phyloP scores from a whole-genome alignment of 2,113 vertebrate species.

The Microtus oregoni region DNA sequence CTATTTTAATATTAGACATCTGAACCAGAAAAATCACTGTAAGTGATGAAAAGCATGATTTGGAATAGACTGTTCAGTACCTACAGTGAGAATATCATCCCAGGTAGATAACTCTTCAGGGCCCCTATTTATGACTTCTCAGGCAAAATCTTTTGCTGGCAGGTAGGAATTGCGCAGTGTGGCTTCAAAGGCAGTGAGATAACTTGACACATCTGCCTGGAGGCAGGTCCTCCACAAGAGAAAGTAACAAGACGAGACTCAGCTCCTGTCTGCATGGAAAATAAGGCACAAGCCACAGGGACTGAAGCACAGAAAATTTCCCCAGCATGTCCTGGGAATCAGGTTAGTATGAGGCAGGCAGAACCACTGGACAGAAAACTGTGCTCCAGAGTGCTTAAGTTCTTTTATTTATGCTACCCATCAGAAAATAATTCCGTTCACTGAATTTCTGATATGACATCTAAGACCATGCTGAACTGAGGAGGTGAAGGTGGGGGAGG shows the following conservation, averaged over 20 bases:
- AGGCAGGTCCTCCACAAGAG: constrained; percentile 80
- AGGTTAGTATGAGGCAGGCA: constrained; percentile 73
- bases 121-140: constrained; percentile 78
- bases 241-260: constrained; percentile 75
- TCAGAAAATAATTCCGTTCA: constrained; percentile 78
- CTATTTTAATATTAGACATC: constrained; percentile 54
- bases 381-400: constrained; percentile 38
- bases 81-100: constrained; percentile 68
- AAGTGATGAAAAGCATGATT: constrained; percentile 68
- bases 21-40: constrained; percentile 68
- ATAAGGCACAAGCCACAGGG: constrained; percentile 74
- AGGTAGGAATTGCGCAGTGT: constrained; percentile 69
- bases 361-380: constrained; percentile 67
- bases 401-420: constrained; percentile 73
- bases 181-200: constrained; percentile 85
- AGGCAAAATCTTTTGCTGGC: constrained; percentile 75
- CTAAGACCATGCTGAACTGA: neutral
- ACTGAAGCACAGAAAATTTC: constrained; percentile 79
- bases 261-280: constrained; percentile 82
- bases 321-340: constrained; percentile 67
- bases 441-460: constrained; percentile 59
- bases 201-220: constrained; percentile 80
- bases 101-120: constrained; percentile 82
- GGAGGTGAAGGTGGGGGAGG: neutral
- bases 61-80: constrained; percentile 56